A percentile compares a stretch with the other conserved stretches of the same genome.
phyloP scores from a whole-genome alignment of 2,797 vertebrate genomes.

The Picus viridis region DNA sequence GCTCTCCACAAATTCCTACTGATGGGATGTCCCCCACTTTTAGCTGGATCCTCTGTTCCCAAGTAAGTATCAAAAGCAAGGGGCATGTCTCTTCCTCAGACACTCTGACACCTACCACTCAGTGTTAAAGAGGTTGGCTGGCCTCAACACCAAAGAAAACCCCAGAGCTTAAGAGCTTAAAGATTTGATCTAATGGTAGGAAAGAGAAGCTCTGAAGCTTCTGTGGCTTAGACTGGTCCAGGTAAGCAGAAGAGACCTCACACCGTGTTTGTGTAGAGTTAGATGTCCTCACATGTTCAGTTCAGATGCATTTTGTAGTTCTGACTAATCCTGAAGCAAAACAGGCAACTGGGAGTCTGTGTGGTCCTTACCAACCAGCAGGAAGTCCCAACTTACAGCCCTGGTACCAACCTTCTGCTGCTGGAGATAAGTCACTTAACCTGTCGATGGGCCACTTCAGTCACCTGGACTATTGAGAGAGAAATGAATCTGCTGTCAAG shows the following conservation, averaged over 20 bases:
- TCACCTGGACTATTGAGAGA: not conserved
- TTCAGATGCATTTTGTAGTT: not conserved
- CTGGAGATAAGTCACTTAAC: not conserved
- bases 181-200: not conserved
- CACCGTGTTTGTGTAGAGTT: not conserved
- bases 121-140: not conserved
- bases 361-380: not conserved
- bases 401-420: not conserved
- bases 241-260: not conserved
- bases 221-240: not conserved
- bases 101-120: not conserved
- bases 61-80: fast-evolving
- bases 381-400: not conserved
- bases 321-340: not conserved
- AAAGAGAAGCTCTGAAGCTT: not conserved
- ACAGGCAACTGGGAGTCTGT: not conserved
- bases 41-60: not conserved
- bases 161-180: not conserved
- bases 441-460: not conserved
- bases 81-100: not conserved
- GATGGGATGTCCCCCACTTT: not conserved
- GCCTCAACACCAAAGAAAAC: not conserved
- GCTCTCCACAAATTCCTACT: not conserved
- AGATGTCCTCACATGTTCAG: not conserved
- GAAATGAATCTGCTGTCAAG: not conserved